phyloP scores from a whole-genome alignment of 2,797 vertebrate species.

The Synaphobranchus kaupii region DNA sequence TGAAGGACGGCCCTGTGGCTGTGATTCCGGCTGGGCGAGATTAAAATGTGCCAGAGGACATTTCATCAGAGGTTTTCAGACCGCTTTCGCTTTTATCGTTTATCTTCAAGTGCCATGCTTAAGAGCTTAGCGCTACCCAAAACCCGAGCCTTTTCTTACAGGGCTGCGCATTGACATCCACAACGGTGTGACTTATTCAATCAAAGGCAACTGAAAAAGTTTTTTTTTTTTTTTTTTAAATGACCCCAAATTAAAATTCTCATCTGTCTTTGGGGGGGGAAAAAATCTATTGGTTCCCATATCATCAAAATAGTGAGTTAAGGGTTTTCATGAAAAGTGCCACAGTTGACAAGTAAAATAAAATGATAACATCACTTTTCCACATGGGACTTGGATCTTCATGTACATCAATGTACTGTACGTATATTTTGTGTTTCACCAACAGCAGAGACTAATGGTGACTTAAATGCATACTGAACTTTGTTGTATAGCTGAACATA shows the following conservation, averaged over 20 bases:
- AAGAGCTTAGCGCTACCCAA: slow-evolving; percentile 52
- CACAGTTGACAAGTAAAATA: background rate
- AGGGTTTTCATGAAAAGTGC: background rate
- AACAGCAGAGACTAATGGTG: background rate
- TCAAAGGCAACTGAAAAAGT: background rate
- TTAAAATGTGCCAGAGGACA: slow-evolving; percentile 23
- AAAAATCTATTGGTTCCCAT: background rate
- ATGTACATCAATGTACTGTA: background rate
- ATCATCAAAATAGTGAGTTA: background rate
- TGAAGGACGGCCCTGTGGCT: slow-evolving; percentile 59
- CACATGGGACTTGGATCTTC: background rate
- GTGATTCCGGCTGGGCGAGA: slow-evolving; percentile 22
- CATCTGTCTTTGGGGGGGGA: background rate
- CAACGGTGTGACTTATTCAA: slow-evolving; percentile 4
- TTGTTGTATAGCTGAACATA: no score
- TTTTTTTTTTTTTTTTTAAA: background rate
- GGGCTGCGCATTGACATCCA: background rate
- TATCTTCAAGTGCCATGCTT: slow-evolving; percentile 61
- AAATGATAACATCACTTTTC: background rate
- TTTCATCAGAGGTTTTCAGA: background rate
- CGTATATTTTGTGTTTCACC: background rate
- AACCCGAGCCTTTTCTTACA: slow-evolving; percentile 4
- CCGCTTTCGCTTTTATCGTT: slow-evolving; percentile 63
- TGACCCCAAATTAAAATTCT: slow-evolving; percentile 3
- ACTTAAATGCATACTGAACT: background rate